These are phyloP conservation scores for Coilia nasus DNA, from an alignment of 2,797 vertebrate species.

Conservation along the genomic window DNA sequence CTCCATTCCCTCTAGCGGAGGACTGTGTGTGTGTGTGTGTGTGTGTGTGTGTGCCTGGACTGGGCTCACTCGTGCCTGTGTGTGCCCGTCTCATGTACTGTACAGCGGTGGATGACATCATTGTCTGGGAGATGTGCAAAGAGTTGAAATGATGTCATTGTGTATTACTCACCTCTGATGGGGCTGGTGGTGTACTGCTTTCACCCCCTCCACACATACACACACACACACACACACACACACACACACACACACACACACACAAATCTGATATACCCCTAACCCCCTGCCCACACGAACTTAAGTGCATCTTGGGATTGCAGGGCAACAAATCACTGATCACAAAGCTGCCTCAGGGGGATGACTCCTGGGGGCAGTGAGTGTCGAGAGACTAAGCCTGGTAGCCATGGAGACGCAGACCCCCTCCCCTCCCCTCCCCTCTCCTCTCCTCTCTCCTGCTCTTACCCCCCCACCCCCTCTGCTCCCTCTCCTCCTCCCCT, in stretches of 20 bases:
- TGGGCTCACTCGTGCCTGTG: background rate
- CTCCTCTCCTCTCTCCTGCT: background rate
- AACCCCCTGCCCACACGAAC: background rate
- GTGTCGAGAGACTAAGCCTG: constrained; percentile 22
- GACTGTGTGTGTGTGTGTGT: constrained; percentile 1
- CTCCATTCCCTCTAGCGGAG: constrained; percentile 8
- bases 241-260: background rate
- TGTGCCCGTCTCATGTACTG: background rate
- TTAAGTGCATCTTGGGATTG: constrained; percentile 27
- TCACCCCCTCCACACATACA: background rate
- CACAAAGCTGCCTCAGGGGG: constrained; percentile 25
- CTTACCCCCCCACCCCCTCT: no score
- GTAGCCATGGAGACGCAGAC: constrained; percentile 46
- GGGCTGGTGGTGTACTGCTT: background rate
- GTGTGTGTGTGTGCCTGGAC: background rate
- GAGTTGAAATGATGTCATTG: constrained; percentile 50
- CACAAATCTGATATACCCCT: background rate
- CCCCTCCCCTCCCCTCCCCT: background rate
- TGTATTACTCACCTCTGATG: constrained; percentile 35
- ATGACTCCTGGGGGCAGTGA: background rate
- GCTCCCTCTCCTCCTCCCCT: no score
- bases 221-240: background rate
- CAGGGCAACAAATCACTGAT: constrained; percentile 17
- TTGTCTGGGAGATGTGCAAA: background rate
- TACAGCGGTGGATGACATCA: background rate